Percentiles rank a stretch among this genome's conserved stretches.
These are phyloP conservation scores for Ectemnius cavifrons DNA, from an alignment of 2,888 invertebrate genomes.

Conservation along the genomic window DNA sequence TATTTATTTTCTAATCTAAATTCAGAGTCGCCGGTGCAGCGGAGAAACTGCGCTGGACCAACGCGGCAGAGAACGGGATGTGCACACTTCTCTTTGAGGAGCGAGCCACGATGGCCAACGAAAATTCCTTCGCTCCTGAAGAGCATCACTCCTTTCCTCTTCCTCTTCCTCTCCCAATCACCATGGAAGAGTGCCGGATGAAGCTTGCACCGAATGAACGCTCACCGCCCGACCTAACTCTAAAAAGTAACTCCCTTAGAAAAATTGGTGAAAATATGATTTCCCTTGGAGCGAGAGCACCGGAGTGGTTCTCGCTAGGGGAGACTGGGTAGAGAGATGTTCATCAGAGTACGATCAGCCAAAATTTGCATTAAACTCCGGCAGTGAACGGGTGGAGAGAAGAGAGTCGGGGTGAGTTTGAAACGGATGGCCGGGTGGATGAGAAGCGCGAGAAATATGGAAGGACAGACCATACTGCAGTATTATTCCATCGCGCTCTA, in stretches of 20 bases:
- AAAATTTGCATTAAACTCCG: constrained; percentile 1
- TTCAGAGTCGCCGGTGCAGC: constrained; percentile 22
- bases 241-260: too few relatives aligned
- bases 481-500: constrained; percentile 35
- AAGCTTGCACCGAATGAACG: background rate
- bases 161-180: background rate
- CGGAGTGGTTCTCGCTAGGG: too few relatives aligned
- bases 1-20: constrained; percentile 47
- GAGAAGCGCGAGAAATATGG: constrained; percentile 14
- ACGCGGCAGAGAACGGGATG: background rate
- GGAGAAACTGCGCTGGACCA: constrained; percentile 1
- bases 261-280: too few relatives aligned
- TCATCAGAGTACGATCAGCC: background rate
- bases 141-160: background rate
- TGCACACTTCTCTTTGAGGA: background rate
- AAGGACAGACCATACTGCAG: constrained; percentile 8
- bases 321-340: too few relatives aligned
- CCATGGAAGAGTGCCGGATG: background rate
- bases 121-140: background rate
- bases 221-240: too few relatives aligned
- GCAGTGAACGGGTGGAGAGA: background rate
- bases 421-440: background rate
- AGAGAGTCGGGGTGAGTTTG: background rate
- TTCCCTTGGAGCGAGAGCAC: too few relatives aligned
- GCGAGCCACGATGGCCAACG: background rate